Base-by-base conservation (phyloP, 2,888 invertebrate species). In the Saturnia japonica region DNA sequence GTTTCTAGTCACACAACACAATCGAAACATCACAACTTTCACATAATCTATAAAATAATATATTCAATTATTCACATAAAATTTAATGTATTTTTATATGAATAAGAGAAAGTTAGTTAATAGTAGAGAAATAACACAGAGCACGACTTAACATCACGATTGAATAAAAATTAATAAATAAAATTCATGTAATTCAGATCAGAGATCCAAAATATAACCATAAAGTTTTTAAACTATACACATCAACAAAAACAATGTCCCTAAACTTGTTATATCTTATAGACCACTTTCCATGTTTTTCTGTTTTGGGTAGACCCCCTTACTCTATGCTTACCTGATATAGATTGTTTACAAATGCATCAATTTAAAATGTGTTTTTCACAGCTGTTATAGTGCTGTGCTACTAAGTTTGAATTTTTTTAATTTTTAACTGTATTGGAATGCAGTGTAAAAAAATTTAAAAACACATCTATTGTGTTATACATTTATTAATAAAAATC, bases 11-110 rank as follows among this genome's bases (percentile, higher is more conserved):
- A 72, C 28, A 70, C 68, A 68, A 68, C 60, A 57, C 42, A n/a
- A n/a, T 43, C 67, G 67, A 70, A 67, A 71, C 60, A 60, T 70
- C 60, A 28, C 43, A 70, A 68, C 70, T 70, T 70, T 70, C 70
- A 68, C 70, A 60, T 68, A 43, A 60, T 51, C n/a, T 42, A 54
- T 67, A 40, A 43, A 67, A 60, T 62, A 64, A 60, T 67, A 25
- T 70, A 14, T 67, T n/a, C n/a, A n/a, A n/a, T n/a, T n/a, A n/a
- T n/a, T 70, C 51, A 67, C 42, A 67, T 70, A 14, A 67, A 42
- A 25, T 67, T 54, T 54, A 51, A 67, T 70, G 40, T 54, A 42
- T 54, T 34, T 6, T 34, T 70, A 51, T 51, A 42, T 54, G 51
- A 28, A 54, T 67, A 70, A 67, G n/a, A 47, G 64, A 69, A 69